These are phyloP conservation scores for Alfaro cultratus DNA, from an alignment of 2,797 vertebrate species.

Conservation along the genomic window DNA sequence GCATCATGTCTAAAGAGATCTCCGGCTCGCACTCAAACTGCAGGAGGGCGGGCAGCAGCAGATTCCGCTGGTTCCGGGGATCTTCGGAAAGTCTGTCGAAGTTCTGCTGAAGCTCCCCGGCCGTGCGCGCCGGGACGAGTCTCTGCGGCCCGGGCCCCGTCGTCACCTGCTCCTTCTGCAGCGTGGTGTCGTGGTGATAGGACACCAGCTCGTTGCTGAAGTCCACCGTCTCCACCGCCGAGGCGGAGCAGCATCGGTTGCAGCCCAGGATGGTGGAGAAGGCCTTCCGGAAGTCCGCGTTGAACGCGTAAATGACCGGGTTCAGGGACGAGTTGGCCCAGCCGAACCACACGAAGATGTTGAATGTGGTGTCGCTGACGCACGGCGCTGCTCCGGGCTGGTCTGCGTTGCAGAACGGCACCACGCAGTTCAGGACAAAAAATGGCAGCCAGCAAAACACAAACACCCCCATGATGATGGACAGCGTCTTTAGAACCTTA, in stretches of 20 bases:
- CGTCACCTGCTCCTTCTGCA: constrained; percentile 73
- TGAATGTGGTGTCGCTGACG: constrained; percentile 79
- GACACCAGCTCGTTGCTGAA: constrained; percentile 85
- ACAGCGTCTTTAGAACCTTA: constrained; percentile 84
- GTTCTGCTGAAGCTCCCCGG: constrained; percentile 32
- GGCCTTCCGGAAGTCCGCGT: constrained; percentile 81
- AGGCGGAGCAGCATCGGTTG: constrained; percentile 67
- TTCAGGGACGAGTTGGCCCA: constrained; percentile 87
- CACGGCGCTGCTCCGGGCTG: constrained; percentile 68
- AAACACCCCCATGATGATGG: constrained; percentile 83
- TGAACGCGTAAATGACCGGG: constrained; percentile 85
- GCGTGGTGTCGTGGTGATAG: constrained; percentile 79
- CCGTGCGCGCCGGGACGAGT: constrained; percentile 8
- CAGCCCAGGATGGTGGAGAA: constrained; percentile 83
- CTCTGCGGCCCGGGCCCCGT: constrained; percentile 50
- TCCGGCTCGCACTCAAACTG: constrained; percentile 72
- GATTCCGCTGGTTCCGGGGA: constrained; percentile 41
- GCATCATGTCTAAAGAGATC: constrained; percentile 75
- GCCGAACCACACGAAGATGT: constrained; percentile 83
- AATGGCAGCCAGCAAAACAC: constrained; percentile 87
- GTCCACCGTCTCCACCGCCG: constrained; percentile 75
- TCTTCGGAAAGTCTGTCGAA: constrained; percentile 67
- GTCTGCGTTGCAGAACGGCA: constrained; percentile 77
- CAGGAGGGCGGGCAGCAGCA: constrained; percentile 63
- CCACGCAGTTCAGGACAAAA: constrained; percentile 85